phyloP scores from a whole-genome alignment of 2,888 invertebrate species.

The Catonia carolina region DNA sequence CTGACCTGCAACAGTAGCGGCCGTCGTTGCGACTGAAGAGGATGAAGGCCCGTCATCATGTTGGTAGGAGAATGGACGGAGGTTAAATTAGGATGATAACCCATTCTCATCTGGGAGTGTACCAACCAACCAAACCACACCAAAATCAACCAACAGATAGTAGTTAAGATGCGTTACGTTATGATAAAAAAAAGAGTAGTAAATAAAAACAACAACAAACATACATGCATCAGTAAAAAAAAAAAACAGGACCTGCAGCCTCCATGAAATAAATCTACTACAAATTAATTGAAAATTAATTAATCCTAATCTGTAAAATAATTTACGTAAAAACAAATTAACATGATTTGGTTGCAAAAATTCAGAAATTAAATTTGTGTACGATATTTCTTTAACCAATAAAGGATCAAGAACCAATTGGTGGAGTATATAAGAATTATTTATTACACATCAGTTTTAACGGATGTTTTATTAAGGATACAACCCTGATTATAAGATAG shows the following conservation, averaged over 20 bases:
- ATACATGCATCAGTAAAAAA: not conserved
- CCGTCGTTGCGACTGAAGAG: slow-evolving; percentile 46
- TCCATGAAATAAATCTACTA: too few relatives aligned
- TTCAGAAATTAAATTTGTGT: too few relatives aligned
- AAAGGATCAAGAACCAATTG: too few relatives aligned
- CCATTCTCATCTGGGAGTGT: not conserved
- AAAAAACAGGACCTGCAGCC: not conserved
- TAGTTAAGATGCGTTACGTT: not conserved
- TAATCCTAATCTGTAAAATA: too few relatives aligned
- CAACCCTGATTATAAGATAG: too few relatives aligned
- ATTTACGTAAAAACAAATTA: too few relatives aligned
- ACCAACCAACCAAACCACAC: slow-evolving; percentile 19
- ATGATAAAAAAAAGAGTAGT: not conserved
- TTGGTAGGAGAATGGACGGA: slow-evolving; percentile 17
- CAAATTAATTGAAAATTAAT: not conserved
- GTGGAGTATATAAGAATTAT: too few relatives aligned
- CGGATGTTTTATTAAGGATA: too few relatives aligned
- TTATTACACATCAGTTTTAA: too few relatives aligned
- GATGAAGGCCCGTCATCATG: too few relatives aligned
- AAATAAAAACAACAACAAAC: not conserved
- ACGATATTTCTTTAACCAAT: too few relatives aligned
- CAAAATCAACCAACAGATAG: not conserved
- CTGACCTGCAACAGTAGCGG: slow-evolving; percentile 81
- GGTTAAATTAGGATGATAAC: slow-evolving; percentile 3
- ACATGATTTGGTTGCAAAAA: too few relatives aligned